Conservation (phyloP, 2,113 vertebrate genomes). For the Tonatia bakeri region DNA sequence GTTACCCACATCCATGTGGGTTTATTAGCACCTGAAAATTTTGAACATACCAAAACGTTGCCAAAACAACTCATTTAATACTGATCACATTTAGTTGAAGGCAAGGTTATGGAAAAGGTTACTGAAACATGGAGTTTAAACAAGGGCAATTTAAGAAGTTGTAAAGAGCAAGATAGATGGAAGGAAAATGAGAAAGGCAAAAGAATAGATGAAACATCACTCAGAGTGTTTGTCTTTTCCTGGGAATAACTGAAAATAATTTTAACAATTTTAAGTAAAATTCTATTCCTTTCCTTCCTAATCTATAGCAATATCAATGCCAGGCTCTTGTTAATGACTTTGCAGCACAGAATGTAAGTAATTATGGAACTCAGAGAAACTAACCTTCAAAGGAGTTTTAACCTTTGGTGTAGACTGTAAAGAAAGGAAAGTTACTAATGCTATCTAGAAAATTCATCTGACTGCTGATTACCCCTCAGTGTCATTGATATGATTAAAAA, state of each 20-base stretch:
- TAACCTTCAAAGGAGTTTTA: not conserved
- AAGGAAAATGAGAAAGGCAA: not conserved
- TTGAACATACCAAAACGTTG: not conserved
- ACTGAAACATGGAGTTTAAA: not conserved
- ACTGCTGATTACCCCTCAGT: not conserved
- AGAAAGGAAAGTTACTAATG: not conserved
- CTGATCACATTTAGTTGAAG: not conserved
- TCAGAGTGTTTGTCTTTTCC: not conserved
- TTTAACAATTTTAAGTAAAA: not conserved
- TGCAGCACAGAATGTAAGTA: not conserved
- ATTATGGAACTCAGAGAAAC: not conserved
- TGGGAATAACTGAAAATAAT: not conserved
- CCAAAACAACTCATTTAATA: not conserved
- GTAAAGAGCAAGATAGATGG: not conserved
- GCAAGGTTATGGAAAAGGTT: not conserved
- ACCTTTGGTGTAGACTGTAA: not conserved
- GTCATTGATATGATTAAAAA: not conserved
- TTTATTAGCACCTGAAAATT: not conserved
- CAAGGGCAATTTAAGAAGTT: not conserved
- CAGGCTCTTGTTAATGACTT: not conserved
- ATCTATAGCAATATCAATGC: not conserved
- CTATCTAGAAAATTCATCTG: not conserved
- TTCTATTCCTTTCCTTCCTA: not conserved
- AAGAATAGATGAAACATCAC: not conserved
- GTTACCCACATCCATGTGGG: not conserved